phyloP scores from a whole-genome alignment of 2,888 invertebrate species.

The Clanis bilineata region DNA sequence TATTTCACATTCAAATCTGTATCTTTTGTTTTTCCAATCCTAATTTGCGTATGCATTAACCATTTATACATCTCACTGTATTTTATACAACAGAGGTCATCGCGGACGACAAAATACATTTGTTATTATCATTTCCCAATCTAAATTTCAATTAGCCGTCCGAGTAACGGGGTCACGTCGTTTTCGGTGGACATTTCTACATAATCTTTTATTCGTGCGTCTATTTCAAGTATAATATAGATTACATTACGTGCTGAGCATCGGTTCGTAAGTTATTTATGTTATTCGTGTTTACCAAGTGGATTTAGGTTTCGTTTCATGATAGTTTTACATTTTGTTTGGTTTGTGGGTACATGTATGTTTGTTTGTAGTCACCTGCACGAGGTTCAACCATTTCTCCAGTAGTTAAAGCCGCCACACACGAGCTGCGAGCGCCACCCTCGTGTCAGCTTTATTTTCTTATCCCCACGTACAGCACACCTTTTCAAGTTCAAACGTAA shows the following conservation, averaged over 20 bases:
- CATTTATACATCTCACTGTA: constrained; percentile 56
- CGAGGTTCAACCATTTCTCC: constrained; percentile 50
- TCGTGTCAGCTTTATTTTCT: constrained; percentile 46
- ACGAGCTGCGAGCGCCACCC: constrained; percentile 48
- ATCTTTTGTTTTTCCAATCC: constrained; percentile 69
- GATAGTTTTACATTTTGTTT: neutral
- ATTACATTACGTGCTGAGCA: constrained; percentile 34
- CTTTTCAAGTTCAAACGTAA: constrained; percentile 40
- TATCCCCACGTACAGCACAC: constrained; percentile 40
- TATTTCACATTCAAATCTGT: constrained; percentile 71
- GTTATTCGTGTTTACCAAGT: constrained; percentile 41
- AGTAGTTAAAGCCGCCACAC: constrained; percentile 50
- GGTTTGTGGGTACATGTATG: neutral
- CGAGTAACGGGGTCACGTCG: constrained; percentile 76
- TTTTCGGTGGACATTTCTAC: constrained; percentile 63
- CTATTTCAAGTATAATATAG: constrained; percentile 36
- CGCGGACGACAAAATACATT: constrained; percentile 65
- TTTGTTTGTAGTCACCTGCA: constrained; percentile 21
- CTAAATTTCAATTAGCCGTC: constrained; percentile 72
- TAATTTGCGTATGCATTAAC: constrained; percentile 72
- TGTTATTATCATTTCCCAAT: constrained; percentile 71
- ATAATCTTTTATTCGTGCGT: constrained; percentile 56
- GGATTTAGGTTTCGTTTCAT: constrained; percentile 18
- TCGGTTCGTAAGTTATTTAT: constrained; percentile 34
- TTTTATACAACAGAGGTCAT: constrained; percentile 67